Conservation (phyloP, 2,888 invertebrate species). For the Tetragnatha montana region DNA sequence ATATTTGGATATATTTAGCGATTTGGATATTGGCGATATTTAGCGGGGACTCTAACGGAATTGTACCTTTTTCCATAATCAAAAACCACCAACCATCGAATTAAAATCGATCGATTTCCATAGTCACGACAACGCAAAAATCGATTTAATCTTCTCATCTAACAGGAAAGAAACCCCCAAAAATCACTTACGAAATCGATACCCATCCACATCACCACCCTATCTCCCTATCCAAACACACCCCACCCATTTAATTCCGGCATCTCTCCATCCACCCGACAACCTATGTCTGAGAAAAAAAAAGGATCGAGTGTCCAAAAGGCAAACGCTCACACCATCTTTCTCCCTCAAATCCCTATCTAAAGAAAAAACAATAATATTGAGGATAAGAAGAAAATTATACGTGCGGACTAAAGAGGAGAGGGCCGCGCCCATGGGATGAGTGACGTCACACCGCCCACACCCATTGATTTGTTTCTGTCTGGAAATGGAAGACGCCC, state of each 20-base stretch:
- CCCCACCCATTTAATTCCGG: not conserved
- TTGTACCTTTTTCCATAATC: too few species aligned
- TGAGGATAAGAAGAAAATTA: conserved; percentile 5
- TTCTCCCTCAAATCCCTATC: not conserved
- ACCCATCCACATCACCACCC: not conserved
- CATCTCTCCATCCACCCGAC: not conserved
- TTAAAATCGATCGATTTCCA: too few species aligned
- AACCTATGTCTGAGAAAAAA: too few species aligned
- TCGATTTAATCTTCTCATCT: too few species aligned
- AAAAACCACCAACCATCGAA: too few species aligned
- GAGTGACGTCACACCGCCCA: conserved; percentile 68
- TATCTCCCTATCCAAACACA: not conserved
- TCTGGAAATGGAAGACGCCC: conserved; percentile 31
- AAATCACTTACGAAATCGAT: not conserved
- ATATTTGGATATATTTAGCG: too few species aligned
- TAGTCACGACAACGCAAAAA: too few species aligned
- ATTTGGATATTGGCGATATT: too few species aligned
- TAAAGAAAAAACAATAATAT: conserved; percentile 19
- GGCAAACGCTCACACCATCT: too few species aligned
- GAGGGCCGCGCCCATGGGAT: conserved; percentile 54
- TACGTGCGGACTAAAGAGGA: conserved; percentile 6
- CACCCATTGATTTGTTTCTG: conserved; percentile 62
- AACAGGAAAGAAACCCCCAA: too few species aligned
- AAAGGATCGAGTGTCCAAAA: not conserved
- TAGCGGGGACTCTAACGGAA: too few species aligned